Evolutionary conservation across 2,113 vertebrate species (phyloP).

Genomic region (Casuarius casuarius): DNA sequence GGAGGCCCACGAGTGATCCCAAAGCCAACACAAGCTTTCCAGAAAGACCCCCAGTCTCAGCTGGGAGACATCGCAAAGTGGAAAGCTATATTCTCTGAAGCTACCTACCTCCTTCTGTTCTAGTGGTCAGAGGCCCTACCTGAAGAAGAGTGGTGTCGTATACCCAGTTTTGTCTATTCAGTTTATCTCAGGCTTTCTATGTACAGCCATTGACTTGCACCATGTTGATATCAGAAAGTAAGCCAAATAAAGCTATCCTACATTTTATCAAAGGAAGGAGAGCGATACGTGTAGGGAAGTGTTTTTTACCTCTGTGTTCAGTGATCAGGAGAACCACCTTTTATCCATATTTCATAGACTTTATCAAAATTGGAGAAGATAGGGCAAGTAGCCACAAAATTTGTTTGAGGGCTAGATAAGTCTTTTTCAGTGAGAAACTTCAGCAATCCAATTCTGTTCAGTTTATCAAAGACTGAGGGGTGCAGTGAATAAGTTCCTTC

Average conservation of each 20-base stretch:
- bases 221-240: not conserved
- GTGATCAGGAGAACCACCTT: not conserved
- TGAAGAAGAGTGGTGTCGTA: not conserved
- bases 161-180: not conserved
- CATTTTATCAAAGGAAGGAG: not conserved
- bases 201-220: not conserved
- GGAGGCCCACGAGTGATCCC: not conserved
- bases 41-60: not conserved
- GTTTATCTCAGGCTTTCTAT: not conserved
- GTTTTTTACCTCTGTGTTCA: not conserved
- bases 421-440: not conserved
- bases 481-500: not conserved
- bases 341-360: not conserved
- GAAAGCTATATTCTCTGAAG: not conserved
- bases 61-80: not conserved
- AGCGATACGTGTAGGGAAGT: not conserved
- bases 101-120: not conserved
- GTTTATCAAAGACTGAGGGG: not conserved
- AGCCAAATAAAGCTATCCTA: not conserved
- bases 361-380: not conserved
- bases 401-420: not conserved
- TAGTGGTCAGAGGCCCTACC: accelerated
- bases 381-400: not conserved
- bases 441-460: not conserved
- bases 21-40: not conserved